Conservation (phyloP, 2,797 vertebrate genomes). For the Dromococcyx pavoninus region DNA sequence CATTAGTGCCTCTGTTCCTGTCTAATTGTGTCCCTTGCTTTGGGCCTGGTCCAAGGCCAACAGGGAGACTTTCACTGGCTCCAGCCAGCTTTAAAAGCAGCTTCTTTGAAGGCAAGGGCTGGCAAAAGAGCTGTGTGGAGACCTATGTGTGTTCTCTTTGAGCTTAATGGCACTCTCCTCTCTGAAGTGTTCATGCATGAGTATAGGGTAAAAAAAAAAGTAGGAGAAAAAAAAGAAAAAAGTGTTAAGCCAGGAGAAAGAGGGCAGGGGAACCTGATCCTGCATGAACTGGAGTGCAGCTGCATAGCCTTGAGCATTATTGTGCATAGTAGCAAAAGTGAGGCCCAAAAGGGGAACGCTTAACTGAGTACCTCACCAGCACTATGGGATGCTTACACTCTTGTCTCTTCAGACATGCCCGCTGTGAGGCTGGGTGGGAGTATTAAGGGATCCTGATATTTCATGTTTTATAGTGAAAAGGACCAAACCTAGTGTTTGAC, state of each 20-base stretch:
- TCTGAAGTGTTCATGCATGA: not conserved
- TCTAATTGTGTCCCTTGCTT: not conserved
- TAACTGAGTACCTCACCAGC: conserved; percentile 32
- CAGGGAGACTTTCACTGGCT: not conserved
- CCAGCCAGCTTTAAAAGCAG: not conserved
- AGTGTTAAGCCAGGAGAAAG: conserved; percentile 55
- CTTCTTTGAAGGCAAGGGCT: not conserved
- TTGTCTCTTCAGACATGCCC: conserved; percentile 38
- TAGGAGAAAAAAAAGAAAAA: not conserved
- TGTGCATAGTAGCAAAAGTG: conserved; percentile 53
- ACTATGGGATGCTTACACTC: not conserved
- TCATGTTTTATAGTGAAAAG: not conserved
- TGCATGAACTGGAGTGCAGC: conserved; percentile 60
- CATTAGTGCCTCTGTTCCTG: not conserved
- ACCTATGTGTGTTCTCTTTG: not conserved
- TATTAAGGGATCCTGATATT: conserved; percentile 24
- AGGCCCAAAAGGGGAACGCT: conserved; percentile 58
- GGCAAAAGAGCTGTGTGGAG: not conserved
- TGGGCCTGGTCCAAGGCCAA: conserved; percentile 10
- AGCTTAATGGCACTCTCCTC: not conserved
- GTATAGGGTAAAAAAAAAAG: not conserved
- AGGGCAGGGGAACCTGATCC: conserved; percentile 68
- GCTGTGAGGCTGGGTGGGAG: conserved; percentile 32
- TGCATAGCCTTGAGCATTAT: conserved; percentile 61
- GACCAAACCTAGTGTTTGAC: not conserved